These are phyloP conservation scores for Arothron firmamentum DNA, from an alignment of 2,113 vertebrate genomes.

Conservation along the genomic window DNA sequence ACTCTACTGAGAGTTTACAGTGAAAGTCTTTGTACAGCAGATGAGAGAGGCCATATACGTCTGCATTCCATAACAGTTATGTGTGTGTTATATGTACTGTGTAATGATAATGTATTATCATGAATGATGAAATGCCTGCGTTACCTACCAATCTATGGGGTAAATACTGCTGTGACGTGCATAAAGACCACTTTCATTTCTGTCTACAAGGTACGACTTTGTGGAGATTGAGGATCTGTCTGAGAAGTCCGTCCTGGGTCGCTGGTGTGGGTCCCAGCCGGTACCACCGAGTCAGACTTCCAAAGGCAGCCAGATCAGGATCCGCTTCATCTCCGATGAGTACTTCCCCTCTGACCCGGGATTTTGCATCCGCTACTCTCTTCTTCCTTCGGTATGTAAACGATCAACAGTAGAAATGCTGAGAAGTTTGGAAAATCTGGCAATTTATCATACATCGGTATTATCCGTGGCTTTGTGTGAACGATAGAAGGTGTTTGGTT, in stretches of 20 bases:
- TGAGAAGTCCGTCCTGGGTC: slow-evolving; percentile 86
- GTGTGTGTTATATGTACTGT: too few relatives aligned
- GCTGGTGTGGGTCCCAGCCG: slow-evolving; percentile 89
- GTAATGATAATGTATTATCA: too few relatives aligned
- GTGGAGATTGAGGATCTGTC: slow-evolving; percentile 92
- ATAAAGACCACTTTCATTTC: not conserved
- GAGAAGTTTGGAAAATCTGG: not conserved
- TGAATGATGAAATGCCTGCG: slow-evolving; percentile 5
- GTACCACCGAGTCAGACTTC: slow-evolving; percentile 82
- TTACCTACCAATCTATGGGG: slow-evolving; percentile 8
- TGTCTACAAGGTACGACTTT: slow-evolving; percentile 87
- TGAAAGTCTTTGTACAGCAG: too few relatives aligned
- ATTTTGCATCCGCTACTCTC: slow-evolving; percentile 89
- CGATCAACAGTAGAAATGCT: not conserved
- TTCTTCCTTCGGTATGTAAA: slow-evolving; percentile 82
- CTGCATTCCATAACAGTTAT: too few relatives aligned
- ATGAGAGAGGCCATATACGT: too few relatives aligned
- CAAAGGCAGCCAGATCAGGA: slow-evolving; percentile 89
- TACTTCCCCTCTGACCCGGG: slow-evolving; percentile 95
- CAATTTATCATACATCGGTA: not conserved
- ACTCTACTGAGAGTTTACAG: not conserved
- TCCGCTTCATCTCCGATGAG: slow-evolving; percentile 93
- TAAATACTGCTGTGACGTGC: not conserved
- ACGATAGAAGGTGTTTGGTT: too few relatives aligned
- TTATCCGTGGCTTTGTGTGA: too few relatives aligned